Conservation (phyloP, 2,888 invertebrate genomes). For the Luperina nickerlii region DNA sequence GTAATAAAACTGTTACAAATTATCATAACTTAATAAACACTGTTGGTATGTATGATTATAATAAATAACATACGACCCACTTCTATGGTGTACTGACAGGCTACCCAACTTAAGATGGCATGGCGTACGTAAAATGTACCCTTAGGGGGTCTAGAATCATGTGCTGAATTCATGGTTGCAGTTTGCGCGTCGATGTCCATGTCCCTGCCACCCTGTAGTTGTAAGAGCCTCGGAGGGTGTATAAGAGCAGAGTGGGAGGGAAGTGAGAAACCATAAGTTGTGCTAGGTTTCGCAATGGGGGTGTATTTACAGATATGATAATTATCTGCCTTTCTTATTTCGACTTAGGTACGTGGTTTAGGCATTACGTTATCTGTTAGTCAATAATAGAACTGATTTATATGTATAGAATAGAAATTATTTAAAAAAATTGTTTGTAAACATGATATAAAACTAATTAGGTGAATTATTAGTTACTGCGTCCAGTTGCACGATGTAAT, state of each 20-base stretch:
- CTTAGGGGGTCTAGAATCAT: too few species aligned
- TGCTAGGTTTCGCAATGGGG: not conserved
- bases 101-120: not conserved
- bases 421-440: not conserved
- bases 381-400: not conserved
- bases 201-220: not conserved
- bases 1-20: not conserved
- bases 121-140: too few species aligned
- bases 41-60: too few species aligned
- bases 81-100: not conserved
- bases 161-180: too few species aligned
- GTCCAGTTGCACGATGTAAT: too few species aligned
- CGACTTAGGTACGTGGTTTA: not conserved
- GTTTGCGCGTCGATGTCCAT: too few species aligned
- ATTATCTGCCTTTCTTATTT: not conserved
- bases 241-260: not conserved
- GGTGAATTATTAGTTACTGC: too few species aligned
- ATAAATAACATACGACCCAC: not conserved
- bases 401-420: not conserved
- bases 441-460: not conserved
- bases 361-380: not conserved
- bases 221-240: too few species aligned
- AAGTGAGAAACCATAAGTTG: slow-evolving; percentile 1
- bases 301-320: slow-evolving; percentile 1
- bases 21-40: not conserved